These are phyloP conservation scores for Gambusia holbrooki DNA, from an alignment of 2,113 vertebrate species.

Conservation along the genomic window DNA sequence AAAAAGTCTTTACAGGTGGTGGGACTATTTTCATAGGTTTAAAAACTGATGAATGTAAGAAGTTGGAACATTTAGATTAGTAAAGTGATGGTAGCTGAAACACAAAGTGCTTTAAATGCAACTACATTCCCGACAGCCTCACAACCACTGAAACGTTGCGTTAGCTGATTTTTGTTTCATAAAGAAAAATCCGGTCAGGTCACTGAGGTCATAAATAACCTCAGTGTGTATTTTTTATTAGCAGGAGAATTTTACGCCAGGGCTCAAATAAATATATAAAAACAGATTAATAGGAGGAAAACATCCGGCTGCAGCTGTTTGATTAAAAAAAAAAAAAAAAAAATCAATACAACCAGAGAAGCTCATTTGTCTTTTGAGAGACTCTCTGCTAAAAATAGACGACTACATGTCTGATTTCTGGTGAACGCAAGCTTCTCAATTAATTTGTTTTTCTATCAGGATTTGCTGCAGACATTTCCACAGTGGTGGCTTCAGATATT, in stretches of 20 bases:
- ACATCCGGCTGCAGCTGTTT: slow-evolving; percentile 26
- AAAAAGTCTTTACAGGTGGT: slow-evolving; percentile 8
- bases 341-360: slow-evolving; percentile 19
- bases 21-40: neutral
- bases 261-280: slow-evolving; percentile 22
- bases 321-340: slow-evolving; percentile 13
- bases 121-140: slow-evolving; percentile 10
- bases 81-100: slow-evolving; percentile 21
- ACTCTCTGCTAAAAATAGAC: slow-evolving; percentile 33
- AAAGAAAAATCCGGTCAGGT: neutral
- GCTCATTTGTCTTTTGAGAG: slow-evolving; percentile 34
- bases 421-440: neutral
- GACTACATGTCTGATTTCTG: slow-evolving; percentile 9
- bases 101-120: neutral
- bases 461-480: too few relatives aligned
- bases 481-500: too few relatives aligned
- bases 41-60: slow-evolving; percentile 11
- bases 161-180: slow-evolving; percentile 29
- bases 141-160: slow-evolving; percentile 18
- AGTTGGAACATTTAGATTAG: slow-evolving; percentile 8
- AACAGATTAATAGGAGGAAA: slow-evolving; percentile 44
- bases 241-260: slow-evolving; percentile 21
- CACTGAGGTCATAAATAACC: slow-evolving; percentile 12
- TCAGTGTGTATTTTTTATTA: slow-evolving; percentile 25
- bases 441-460: too few relatives aligned